phyloP scores from a whole-genome alignment of 2,888 invertebrate species.

The Neocrepidodera transversa region DNA sequence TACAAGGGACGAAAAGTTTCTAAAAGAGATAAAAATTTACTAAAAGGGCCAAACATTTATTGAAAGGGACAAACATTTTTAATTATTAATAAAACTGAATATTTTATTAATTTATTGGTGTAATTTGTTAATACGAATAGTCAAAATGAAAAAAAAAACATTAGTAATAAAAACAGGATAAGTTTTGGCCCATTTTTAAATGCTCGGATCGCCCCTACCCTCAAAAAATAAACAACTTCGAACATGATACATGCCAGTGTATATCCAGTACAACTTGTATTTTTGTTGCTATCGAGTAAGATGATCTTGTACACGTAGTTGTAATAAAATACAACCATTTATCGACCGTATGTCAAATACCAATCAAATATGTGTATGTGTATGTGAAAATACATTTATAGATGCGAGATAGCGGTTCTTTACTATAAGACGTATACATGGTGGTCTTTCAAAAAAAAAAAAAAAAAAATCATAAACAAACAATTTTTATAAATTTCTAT shows the following conservation, averaged over 20 bases:
- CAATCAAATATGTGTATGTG: constrained; percentile 46
- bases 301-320: constrained; percentile 42
- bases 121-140: too few species aligned
- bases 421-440: constrained; percentile 34
- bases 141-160: too few species aligned
- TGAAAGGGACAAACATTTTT: too few species aligned
- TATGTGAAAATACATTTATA: constrained; percentile 47
- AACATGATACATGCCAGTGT: constrained; percentile 37
- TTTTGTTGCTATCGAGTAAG: constrained; percentile 35
- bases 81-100: too few species aligned
- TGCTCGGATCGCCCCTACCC: neutral
- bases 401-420: constrained; percentile 47
- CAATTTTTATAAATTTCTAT: too few species aligned
- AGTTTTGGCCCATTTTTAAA: too few species aligned
- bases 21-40: too few species aligned
- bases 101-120: too few species aligned
- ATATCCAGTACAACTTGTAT: constrained; percentile 39
- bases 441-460: neutral
- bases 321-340: constrained; percentile 52
- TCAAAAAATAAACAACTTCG: constrained; percentile 31
- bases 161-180: too few species aligned
- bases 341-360: constrained; percentile 50
- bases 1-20: too few species aligned
- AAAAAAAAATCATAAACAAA: too few species aligned
- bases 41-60: too few species aligned